Percentiles rank a stretch among this genome's conserved stretches.
Conservation (phyloP, 2,888 invertebrate genomes). For the Mimumesa dahlbomi region DNA sequence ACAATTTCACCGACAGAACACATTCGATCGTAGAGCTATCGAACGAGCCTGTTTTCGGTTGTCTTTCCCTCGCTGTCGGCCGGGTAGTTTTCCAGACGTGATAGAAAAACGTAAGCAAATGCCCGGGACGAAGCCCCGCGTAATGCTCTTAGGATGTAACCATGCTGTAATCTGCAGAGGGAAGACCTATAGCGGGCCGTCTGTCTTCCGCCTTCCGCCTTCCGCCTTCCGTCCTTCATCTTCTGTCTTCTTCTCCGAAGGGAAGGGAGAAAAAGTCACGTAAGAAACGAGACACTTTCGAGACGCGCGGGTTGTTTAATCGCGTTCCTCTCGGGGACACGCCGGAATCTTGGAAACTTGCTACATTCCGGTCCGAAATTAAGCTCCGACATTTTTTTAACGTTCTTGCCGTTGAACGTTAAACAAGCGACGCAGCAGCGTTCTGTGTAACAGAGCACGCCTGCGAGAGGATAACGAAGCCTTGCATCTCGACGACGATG, state of each 20-base stretch:
- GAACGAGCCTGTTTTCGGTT: not conserved
- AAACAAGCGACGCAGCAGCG: no score
- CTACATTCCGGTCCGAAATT: no score
- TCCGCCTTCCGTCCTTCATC: no score
- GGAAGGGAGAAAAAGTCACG: not conserved
- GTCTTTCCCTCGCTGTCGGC: not conserved
- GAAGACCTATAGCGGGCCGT: slow-evolving; percentile 72
- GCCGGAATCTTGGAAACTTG: no score
- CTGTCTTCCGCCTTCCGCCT: slow-evolving; percentile 47
- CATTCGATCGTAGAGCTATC: not conserved
- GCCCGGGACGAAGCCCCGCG: slow-evolving; percentile 67
- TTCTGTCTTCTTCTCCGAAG: not conserved
- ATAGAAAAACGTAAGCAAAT: slow-evolving; percentile 10
- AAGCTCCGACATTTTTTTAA: no score
- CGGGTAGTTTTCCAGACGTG: slow-evolving; percentile 24
- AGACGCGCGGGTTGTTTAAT: not conserved
- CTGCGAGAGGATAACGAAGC: no score
- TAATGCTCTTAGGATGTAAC: slow-evolving; percentile 74
- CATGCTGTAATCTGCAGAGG: slow-evolving; percentile 70
- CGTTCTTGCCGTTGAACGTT: no score
- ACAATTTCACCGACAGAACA: not conserved
- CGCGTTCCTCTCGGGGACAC: no score
- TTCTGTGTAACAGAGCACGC: no score
- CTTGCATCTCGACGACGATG: no score
- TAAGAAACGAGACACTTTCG: not conserved